Evolutionary conservation across 2,888 invertebrate genomes (phyloP), one percentile per base, ranked within the genome.

Genomic region (Perizoma affinitatum): DNA sequence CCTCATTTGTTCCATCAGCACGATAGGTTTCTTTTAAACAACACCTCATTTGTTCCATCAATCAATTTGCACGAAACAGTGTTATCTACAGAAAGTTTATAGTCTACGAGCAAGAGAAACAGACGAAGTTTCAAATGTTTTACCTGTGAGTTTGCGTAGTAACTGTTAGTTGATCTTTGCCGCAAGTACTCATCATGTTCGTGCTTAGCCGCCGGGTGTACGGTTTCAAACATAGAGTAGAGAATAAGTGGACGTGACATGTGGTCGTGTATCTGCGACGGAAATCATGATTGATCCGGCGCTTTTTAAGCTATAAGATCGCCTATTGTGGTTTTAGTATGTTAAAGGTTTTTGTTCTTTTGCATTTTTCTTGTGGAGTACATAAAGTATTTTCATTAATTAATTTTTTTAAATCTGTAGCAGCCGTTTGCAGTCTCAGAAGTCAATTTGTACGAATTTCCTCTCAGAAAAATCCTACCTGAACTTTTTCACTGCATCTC

Each of bases 161-260:
- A 55, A 53, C 41, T 61, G 40, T 36, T 52, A 47, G 22, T 6
- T 52, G n/a, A 40, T 48, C 55, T 61, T 40, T 45, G 48, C 9
- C 34, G 33, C 33, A 49, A 56, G 53, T 58, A 54, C 54, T 54
- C 62, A 54, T 57, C 57, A 43, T 48, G 54, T 58, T 54, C 44
- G 45, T 43, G 44, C n/a, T 46, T 45, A 35, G 50, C 59, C 54
- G 45, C 34, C 34, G 49, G 54, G 48, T 8, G 22, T 50, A 47
- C 34, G 44, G 33, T 55, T 43, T 34, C 11, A 10, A 50, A 47
- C 58, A 38, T 43, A n/a, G 47, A 47, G 44, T 7, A 45, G 5
- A 35, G 9, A 42, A 10, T 10, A 34, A 6, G 35, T 47, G 36
- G 51, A 58, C 41, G 44, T 7, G 56, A 10, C 49, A 34, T 34